These are phyloP conservation scores for Natator depressus DNA, from an alignment of 2,113 vertebrate genomes.

Conservation along the genomic window DNA sequence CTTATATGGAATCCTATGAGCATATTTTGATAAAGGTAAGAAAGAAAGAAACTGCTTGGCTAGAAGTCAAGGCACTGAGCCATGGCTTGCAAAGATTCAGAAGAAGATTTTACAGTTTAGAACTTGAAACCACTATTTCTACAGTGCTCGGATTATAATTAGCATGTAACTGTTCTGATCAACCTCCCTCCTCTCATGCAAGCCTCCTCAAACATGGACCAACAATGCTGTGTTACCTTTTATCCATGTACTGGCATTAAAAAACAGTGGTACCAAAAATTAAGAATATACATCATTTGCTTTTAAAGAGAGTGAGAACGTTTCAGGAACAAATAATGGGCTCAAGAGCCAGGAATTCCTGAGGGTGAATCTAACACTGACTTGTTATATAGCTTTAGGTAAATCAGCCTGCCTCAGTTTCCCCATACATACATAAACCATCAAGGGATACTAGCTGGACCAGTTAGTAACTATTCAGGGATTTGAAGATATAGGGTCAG, in stretches of 20 bases:
- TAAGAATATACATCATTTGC: neutral
- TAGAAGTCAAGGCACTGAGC: neutral
- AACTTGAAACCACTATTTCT: neutral
- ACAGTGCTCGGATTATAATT: neutral
- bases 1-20: neutral
- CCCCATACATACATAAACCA: neutral
- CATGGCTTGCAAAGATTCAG: neutral
- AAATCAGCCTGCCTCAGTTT: neutral
- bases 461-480: neutral
- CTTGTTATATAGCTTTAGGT: neutral
- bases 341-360: neutral
- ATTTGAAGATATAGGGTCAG: neutral
- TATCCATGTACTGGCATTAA: neutral
- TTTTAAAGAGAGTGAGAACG: neutral
- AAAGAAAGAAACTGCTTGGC: neutral
- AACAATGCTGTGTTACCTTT: neutral
- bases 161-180: rapidly evolving
- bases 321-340: rapidly evolving
- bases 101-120: neutral
- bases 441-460: neutral
- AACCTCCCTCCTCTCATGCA: neutral
- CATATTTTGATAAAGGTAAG: neutral
- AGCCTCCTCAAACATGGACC: neutral
- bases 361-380: neutral
- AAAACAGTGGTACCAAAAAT: neutral